Percentiles rank a stretch among this genome's conserved stretches.
phyloP scores from a whole-genome alignment of 2,113 vertebrate genomes.

The Euleptes europaea region DNA sequence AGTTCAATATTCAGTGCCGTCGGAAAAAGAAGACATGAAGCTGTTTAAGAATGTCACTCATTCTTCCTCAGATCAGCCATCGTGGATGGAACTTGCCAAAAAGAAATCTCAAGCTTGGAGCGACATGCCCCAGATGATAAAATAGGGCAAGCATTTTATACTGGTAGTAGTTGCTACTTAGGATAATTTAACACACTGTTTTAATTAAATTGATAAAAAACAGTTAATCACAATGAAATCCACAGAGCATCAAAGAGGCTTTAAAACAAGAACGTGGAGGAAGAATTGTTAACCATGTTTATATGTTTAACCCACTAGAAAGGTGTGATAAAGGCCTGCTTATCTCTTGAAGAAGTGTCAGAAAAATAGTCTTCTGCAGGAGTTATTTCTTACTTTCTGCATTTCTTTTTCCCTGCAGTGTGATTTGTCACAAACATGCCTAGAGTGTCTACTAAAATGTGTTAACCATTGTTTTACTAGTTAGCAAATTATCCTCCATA shows the following conservation, averaged over 20 bases:
- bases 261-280: constrained; percentile 44
- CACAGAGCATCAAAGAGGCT: constrained; percentile 48
- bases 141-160: constrained; percentile 56
- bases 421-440: neutral
- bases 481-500: neutral
- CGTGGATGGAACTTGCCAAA: constrained; percentile 97
- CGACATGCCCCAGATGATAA: constrained; percentile 85
- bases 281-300: constrained; percentile 47
- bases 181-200: constrained; percentile 15
- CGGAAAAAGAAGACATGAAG: constrained; percentile 75
- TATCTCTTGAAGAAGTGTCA: constrained; percentile 16
- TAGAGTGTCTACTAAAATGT: constrained; percentile 33
- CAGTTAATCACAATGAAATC: constrained; percentile 50
- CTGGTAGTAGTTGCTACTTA: constrained; percentile 9
- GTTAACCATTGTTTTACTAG: constrained; percentile 16
- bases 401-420: constrained; percentile 33
- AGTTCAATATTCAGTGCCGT: constrained; percentile 51
- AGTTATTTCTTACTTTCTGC: neutral
- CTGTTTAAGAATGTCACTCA: constrained; percentile 73
- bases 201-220: constrained; percentile 40
- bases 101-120: constrained; percentile 98
- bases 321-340: constrained; percentile 25
- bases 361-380: constrained; percentile 36
- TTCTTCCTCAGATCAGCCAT: constrained; percentile 79
- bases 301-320: constrained; percentile 28